phyloP scores from a whole-genome alignment of 2,797 vertebrate genomes.

The Phrynocephalus forsythii region DNA sequence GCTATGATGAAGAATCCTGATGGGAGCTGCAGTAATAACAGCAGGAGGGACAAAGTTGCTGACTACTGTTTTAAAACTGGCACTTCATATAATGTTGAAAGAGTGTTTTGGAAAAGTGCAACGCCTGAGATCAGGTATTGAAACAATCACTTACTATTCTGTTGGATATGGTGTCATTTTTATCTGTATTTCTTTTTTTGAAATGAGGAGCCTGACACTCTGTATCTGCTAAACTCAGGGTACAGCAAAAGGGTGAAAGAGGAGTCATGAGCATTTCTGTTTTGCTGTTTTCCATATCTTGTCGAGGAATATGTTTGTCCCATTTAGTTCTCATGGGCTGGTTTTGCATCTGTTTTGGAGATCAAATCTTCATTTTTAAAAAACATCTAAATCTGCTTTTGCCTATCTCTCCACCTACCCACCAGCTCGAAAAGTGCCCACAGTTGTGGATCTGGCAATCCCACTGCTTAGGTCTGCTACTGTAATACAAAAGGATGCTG shows the following conservation, averaged over 20 bases:
- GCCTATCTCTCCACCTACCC: conserved; percentile 7
- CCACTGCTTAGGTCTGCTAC: not conserved
- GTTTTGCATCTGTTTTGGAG: conserved; percentile 20
- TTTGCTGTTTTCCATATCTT: not conserved
- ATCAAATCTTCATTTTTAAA: not conserved
- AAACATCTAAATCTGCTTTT: not conserved
- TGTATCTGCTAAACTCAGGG: not conserved
- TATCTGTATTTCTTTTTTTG: not conserved
- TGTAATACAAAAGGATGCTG: conserved; percentile 13
- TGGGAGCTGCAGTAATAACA: not conserved
- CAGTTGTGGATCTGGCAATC: conserved; percentile 13
- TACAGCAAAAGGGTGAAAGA: not conserved
- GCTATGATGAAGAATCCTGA: not conserved
- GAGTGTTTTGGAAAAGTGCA: not conserved
- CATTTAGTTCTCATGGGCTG: not conserved
- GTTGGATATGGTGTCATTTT: not conserved
- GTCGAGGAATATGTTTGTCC: not conserved
- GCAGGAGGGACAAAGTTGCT: not conserved
- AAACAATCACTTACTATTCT: not conserved
- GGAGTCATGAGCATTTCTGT: not conserved
- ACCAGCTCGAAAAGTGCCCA: not conserved
- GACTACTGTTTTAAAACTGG: not conserved
- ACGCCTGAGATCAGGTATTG: not conserved
- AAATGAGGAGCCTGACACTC: not conserved
- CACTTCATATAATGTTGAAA: not conserved